These are phyloP conservation scores for Campoplex capitator DNA, from an alignment of 2,888 invertebrate species.

Conservation along the genomic window DNA sequence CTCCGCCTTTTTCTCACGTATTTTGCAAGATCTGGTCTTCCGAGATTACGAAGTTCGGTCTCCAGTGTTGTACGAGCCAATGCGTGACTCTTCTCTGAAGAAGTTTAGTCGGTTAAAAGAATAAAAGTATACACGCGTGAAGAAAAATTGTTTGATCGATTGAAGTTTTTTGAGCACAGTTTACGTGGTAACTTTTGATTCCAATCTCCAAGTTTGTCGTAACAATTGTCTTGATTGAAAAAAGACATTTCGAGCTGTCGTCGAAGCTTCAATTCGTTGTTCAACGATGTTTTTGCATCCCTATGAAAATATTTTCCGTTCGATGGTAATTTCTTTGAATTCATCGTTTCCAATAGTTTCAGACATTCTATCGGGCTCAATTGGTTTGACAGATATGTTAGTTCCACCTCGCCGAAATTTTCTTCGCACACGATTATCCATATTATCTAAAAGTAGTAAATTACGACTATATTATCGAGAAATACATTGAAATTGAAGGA, in stretches of 20 bases:
- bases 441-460: slow-evolving; percentile 58
- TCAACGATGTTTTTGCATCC: slow-evolving; percentile 22
- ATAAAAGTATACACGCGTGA: not conserved
- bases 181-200: slow-evolving; percentile 72
- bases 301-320: slow-evolving; percentile 37
- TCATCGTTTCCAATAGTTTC: slow-evolving; percentile 70
- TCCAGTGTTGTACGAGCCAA: slow-evolving; percentile 69
- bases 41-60: slow-evolving; percentile 68
- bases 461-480: not conserved
- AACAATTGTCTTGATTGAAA: slow-evolving; percentile 69
- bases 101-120: not conserved
- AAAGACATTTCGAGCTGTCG: slow-evolving; percentile 49
- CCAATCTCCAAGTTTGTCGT: slow-evolving; percentile 72
- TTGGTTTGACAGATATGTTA: slow-evolving; percentile 70
- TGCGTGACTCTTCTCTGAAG: slow-evolving; percentile 48
- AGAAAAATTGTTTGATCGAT: not conserved
- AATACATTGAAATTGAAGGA: not conserved
- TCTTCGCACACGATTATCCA: slow-evolving; percentile 65
- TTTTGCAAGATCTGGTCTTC: slow-evolving; percentile 74
- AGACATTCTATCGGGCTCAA: slow-evolving; percentile 73
- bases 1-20: slow-evolving; percentile 70
- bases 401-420: slow-evolving; percentile 70
- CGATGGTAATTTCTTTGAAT: slow-evolving; percentile 59
- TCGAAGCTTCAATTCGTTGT: slow-evolving; percentile 51
- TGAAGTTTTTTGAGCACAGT: not conserved